Evolutionary conservation across 2,113 vertebrate genomes (phyloP).

Genomic region (Oreochromis niloticus): DNA sequence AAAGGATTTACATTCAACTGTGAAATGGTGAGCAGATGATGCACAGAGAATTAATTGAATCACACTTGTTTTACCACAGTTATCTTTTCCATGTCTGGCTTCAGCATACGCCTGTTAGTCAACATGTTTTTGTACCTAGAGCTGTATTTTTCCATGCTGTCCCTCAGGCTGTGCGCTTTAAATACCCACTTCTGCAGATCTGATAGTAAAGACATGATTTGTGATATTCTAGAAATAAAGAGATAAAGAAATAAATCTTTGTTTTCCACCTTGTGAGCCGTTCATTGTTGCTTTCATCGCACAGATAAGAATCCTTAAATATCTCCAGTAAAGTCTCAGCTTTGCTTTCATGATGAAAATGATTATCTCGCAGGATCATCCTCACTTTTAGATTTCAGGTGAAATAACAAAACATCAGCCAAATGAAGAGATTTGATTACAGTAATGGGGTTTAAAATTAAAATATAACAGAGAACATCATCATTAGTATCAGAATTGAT

Average conservation of each 20-base stretch:
- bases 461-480: not conserved
- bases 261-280: not conserved
- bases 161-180: not conserved
- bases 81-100: not conserved
- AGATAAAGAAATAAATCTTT: no score
- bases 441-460: not conserved
- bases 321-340: not conserved
- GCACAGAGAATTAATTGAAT: not conserved
- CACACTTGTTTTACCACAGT: not conserved
- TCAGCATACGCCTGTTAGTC: not conserved
- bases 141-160: not conserved
- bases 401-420: not conserved
- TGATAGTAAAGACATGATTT: not conserved
- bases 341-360: not conserved
- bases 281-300: not conserved
- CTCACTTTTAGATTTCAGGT: not conserved
- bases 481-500: not conserved
- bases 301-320: not conserved
- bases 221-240: not conserved
- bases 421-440: not conserved
- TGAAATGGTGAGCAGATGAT: not conserved
- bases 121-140: not conserved
- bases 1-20: not conserved
- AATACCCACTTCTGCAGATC: not conserved
- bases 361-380: not conserved